phyloP scores from a whole-genome alignment of 2,888 invertebrate species.

The Helicoverpa assulta region DNA sequence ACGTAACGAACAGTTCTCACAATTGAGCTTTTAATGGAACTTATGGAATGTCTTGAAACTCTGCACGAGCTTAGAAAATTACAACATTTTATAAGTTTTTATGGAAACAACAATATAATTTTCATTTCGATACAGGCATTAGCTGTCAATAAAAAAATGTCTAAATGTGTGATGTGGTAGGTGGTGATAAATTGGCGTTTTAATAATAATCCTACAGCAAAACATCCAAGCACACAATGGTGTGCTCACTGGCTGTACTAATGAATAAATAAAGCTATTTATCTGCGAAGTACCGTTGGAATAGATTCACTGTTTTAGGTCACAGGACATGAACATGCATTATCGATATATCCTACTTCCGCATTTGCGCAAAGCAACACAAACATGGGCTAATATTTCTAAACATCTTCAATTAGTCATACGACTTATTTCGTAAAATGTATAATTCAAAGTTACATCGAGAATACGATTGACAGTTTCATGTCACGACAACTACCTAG shows the following conservation, averaged over 20 bases:
- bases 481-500: conserved; percentile 36
- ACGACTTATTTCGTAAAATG: conserved; percentile 41
- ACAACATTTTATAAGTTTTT: conserved; percentile 45
- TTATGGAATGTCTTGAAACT: conserved; percentile 55
- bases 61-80: conserved; percentile 41
- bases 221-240: conserved; percentile 32
- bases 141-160: conserved; percentile 43
- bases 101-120: conserved; percentile 53
- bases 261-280: conserved; percentile 53
- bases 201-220: conserved; percentile 32
- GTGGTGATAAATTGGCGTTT: conserved; percentile 35
- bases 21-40: conserved; percentile 78
- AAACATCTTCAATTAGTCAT: conserved; percentile 58
- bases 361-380: conserved; percentile 53
- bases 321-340: conserved; percentile 64
- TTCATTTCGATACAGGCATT: conserved; percentile 60
- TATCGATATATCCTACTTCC: conserved; percentile 61
- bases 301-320: conserved; percentile 66
- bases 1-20: conserved; percentile 83
- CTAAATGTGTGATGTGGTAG: conserved; percentile 24
- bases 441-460: conserved; percentile 43
- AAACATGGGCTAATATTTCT: conserved; percentile 45
- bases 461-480: conserved; percentile 43
- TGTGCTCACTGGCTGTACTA: conserved; percentile 25
- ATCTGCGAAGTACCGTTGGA: conserved; percentile 63